Conservation (phyloP, 2,113 vertebrate species). For the Pavo muticus region DNA sequence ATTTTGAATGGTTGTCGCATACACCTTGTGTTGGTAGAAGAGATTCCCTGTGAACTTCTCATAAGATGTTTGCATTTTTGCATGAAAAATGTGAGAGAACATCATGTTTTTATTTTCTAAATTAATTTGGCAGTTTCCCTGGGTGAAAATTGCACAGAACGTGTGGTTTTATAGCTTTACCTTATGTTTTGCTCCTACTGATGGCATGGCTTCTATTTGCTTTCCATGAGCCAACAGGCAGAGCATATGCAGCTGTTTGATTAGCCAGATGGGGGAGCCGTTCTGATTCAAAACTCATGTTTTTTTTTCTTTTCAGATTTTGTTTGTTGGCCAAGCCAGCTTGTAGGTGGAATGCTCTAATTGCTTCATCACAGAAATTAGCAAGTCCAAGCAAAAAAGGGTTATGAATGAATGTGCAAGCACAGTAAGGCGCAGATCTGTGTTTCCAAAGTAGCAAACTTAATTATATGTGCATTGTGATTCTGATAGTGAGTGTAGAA, state of each 20-base stretch:
- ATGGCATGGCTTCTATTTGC: not conserved
- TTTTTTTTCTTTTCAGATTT: not conserved
- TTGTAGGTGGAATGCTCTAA: not conserved
- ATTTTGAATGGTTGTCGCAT: not conserved
- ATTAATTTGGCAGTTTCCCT: not conserved
- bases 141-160: not conserved
- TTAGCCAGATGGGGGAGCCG: not conserved
- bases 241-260: not conserved
- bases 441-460: not conserved
- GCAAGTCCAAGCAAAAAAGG: not conserved
- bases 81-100: not conserved
- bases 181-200: not conserved
- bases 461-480: fast-evolving
- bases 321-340: not conserved
- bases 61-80: not conserved
- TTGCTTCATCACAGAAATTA: not conserved
- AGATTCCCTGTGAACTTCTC: not conserved
- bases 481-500: not conserved
- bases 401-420: not conserved
- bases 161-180: not conserved
- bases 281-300: not conserved
- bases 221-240: not conserved
- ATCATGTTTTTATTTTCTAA: not conserved
- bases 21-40: not conserved
- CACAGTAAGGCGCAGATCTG: not conserved